phyloP scores from a whole-genome alignment of 2,113 vertebrate genomes.

The Chloropsis hardwickii region DNA sequence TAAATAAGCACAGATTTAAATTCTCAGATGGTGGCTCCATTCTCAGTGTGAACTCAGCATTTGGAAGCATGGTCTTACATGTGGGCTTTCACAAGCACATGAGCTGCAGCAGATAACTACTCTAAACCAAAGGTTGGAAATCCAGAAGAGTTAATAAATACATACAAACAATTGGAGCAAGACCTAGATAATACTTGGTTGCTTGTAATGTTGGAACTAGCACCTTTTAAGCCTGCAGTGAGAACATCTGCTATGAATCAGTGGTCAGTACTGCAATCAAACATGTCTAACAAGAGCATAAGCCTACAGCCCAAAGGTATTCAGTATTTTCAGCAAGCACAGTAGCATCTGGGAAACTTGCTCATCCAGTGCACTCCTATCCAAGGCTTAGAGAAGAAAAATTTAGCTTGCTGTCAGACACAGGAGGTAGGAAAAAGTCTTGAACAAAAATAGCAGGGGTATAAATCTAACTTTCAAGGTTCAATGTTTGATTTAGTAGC shows the following conservation, averaged over 20 bases:
- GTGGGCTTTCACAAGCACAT: background rate
- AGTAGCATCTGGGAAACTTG: background rate
- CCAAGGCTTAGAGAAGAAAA: background rate
- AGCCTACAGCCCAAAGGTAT: background rate
- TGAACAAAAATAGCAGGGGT: conserved; percentile 24
- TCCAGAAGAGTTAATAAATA: background rate
- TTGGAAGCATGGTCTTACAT: background rate
- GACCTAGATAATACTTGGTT: background rate
- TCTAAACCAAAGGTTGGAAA: background rate
- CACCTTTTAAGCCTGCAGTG: background rate
- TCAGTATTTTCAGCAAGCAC: background rate
- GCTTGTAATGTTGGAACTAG: background rate
- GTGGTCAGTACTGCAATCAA: background rate
- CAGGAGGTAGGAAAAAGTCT: background rate
- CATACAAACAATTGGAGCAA: background rate
- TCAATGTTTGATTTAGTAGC: conserved; percentile 6
- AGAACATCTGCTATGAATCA: background rate
- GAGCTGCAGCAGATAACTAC: background rate
- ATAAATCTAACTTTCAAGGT: conserved; percentile 25
- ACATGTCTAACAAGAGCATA: background rate
- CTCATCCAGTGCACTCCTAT: background rate
- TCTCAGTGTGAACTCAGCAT: background rate
- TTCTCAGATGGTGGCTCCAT: background rate
- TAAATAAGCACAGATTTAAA: background rate
- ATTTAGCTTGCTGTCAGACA: background rate